These are phyloP conservation scores for Endotricha flammealis DNA, from an alignment of 2,888 invertebrate genomes.

Conservation along the genomic window DNA sequence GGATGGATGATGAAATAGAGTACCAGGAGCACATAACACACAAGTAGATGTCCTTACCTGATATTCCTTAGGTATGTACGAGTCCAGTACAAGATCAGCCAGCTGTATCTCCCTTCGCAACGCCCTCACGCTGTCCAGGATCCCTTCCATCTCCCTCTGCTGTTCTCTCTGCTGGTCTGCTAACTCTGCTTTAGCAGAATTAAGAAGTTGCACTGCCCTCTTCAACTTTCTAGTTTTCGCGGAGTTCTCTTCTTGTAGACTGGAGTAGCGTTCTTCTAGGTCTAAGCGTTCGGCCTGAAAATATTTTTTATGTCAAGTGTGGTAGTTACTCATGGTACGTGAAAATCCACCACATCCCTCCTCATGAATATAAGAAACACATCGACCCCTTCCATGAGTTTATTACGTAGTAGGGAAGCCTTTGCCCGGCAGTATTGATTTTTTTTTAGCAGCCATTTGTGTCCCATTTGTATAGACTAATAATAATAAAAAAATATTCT, in stretches of 20 bases:
- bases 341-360: no score
- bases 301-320: no score
- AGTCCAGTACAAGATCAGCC: constrained; percentile 93
- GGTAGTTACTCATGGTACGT: no score
- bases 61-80: constrained; percentile 95
- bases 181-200: constrained; percentile 90
- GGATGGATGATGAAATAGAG: no score
- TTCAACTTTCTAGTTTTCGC: constrained; percentile 96
- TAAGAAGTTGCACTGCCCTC: constrained; percentile 90
- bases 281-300: constrained; percentile 89
- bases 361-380: no score
- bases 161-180: constrained; percentile 95
- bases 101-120: constrained; percentile 93
- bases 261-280: constrained; percentile 96
- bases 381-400: no score
- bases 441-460: no score
- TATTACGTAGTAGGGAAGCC: no score
- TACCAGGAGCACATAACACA: no score
- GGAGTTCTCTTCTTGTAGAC: constrained; percentile 95
- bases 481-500: no score
- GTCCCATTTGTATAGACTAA: no score
- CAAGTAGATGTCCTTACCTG: constrained; percentile 80
- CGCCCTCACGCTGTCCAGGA: constrained; percentile 94
- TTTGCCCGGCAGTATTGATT: no score
- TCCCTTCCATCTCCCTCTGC: constrained; percentile 97